These are phyloP conservation scores for Poecilia wingei DNA, from an alignment of 2,797 vertebrate species.

Conservation along the genomic window DNA sequence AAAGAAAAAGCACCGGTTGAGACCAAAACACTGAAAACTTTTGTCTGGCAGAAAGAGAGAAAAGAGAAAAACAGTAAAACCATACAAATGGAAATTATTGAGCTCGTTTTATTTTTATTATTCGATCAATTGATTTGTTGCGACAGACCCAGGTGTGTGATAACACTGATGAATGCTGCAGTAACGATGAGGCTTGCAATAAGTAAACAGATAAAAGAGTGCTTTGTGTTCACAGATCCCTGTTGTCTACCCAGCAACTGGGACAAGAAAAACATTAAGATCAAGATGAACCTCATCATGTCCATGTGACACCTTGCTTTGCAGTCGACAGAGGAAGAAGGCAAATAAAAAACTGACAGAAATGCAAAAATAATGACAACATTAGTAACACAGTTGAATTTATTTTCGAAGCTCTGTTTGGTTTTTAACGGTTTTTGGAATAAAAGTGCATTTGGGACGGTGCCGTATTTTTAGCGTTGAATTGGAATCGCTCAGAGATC, in stretches of 20 bases:
- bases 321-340: neutral
- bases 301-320: neutral
- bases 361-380: neutral
- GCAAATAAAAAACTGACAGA: neutral
- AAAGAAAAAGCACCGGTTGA: no score
- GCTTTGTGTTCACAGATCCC: neutral
- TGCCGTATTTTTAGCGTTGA: neutral
- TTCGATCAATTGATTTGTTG: no score
- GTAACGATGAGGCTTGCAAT: neutral
- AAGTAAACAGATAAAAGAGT: neutral
- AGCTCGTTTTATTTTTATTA: no score
- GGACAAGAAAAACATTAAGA: neutral
- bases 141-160: neutral
- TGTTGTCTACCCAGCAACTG: neutral
- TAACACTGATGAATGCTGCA: neutral
- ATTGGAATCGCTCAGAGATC: conserved; percentile 24
- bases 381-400: neutral
- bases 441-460: neutral
- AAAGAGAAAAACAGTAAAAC: no score
- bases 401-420: neutral
- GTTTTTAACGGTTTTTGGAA: neutral
- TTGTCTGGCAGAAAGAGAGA: no score
- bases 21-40: no score
- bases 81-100: no score
- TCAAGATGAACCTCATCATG: neutral